These are phyloP conservation scores for Bubo scandiacus DNA, from an alignment of 2,113 vertebrate genomes.

Conservation along the genomic window DNA sequence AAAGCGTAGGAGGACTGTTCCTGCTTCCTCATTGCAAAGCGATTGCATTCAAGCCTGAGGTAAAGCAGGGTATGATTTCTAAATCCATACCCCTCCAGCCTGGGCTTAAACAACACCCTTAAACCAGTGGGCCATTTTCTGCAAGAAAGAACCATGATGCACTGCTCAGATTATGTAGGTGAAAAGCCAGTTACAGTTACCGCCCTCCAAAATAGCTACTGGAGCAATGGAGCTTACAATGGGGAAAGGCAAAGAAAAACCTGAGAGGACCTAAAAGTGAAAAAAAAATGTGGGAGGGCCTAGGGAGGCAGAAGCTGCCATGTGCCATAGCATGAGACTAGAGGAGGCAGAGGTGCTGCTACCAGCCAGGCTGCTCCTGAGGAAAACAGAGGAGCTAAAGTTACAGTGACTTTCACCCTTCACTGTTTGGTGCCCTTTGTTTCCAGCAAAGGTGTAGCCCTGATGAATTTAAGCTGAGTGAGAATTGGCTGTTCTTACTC, in stretches of 20 bases:
- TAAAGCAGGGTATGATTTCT: background rate
- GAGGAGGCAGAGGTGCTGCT: background rate
- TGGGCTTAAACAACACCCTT: background rate
- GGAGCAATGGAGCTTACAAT: background rate
- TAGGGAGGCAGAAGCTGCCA: background rate
- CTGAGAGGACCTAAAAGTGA: background rate
- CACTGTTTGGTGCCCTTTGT: fast-evolving
- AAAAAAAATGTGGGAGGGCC: background rate
- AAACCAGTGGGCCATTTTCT: background rate
- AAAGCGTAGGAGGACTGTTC: background rate
- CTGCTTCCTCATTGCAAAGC: background rate
- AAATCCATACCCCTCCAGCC: background rate
- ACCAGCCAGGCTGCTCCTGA: background rate
- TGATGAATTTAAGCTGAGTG: background rate
- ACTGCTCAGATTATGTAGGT: background rate
- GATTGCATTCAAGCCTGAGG: background rate
- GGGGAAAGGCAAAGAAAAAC: background rate
- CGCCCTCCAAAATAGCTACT: background rate
- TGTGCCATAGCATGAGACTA: background rate
- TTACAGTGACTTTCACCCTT: background rate
- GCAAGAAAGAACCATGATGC: background rate
- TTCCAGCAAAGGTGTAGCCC: background rate
- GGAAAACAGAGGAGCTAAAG: background rate
- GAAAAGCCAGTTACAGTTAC: background rate
- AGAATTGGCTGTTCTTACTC: background rate